Percentiles rank a stretch among this genome's conserved stretches.
phyloP scores from a whole-genome alignment of 2,113 vertebrate species.

The Saguinus imperator region DNA sequence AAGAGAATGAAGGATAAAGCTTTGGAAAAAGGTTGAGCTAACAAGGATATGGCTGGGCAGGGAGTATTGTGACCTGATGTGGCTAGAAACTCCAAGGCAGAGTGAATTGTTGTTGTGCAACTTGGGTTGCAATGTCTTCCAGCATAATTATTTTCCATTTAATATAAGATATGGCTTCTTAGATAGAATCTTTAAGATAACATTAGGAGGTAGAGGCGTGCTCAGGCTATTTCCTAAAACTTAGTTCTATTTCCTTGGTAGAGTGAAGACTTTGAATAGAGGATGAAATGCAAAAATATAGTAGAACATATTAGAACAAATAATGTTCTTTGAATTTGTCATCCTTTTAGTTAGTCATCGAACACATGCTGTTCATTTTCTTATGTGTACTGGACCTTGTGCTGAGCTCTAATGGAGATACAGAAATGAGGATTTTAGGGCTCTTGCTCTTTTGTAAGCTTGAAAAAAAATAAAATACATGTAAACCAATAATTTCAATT shows the following conservation, averaged over 20 bases:
- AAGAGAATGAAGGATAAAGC: background rate
- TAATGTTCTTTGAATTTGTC: background rate
- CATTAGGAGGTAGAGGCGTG: background rate
- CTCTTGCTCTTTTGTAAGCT: background rate
- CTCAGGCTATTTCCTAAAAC: background rate
- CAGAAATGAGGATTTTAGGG: background rate
- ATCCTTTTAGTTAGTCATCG: background rate
- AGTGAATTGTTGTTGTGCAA: background rate
- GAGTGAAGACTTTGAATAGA: background rate
- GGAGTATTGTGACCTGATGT: fast-evolving
- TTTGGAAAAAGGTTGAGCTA: background rate
- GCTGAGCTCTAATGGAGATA: background rate
- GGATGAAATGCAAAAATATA: background rate
- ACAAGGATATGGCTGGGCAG: background rate
- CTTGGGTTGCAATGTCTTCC: background rate
- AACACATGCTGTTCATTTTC: background rate
- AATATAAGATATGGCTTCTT: background rate
- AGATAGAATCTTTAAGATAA: background rate
- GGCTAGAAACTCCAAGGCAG: background rate
- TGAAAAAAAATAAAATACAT: background rate
- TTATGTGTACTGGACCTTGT: no score
- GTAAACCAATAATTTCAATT: background rate
- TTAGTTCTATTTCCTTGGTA: background rate
- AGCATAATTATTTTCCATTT: background rate
- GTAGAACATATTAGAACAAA: background rate